Evolutionary conservation across 2,113 vertebrate species (phyloP).

Genomic region (Tachysurus vachellii): DNA sequence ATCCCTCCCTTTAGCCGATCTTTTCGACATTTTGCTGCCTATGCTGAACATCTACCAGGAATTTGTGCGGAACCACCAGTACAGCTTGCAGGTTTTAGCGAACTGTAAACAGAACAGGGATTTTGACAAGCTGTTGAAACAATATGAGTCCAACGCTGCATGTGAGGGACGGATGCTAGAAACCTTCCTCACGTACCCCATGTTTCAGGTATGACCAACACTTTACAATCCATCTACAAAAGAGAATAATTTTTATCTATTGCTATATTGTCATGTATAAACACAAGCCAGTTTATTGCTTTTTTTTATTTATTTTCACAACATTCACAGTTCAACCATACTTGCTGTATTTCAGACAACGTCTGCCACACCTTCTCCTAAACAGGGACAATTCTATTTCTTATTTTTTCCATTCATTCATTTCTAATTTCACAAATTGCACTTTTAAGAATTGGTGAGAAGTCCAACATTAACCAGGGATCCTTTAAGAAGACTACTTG

Average conservation of each 20-base stretch:
- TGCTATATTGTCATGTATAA: neutral
- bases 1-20: constrained; percentile 82
- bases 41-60: constrained; percentile 99
- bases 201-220: constrained; percentile 90
- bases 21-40: constrained; percentile 97
- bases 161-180: constrained; percentile 97
- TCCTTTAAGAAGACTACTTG: too few species aligned
- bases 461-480: too few species aligned
- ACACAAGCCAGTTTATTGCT: neutral
- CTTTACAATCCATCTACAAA: neutral
- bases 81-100: constrained; percentile 95
- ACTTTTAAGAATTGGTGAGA: too few species aligned
- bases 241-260: neutral
- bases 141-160: constrained; percentile 94
- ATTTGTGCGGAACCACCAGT: constrained; percentile 98
- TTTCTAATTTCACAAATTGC: too few species aligned
- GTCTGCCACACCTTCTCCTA: too few species aligned
- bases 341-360: too few species aligned
- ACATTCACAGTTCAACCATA: neutral
- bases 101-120: constrained; percentile 99
- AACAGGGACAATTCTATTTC: too few species aligned
- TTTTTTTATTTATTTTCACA: neutral
- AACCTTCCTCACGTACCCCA: constrained; percentile 97
- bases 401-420: too few species aligned
- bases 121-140: constrained; percentile 98